A percentile compares a stretch with the other conserved stretches of the same genome.
Evolutionary conservation across 2,888 invertebrate genomes (phyloP).

Genomic region (Parasteatoda lunata): DNA sequence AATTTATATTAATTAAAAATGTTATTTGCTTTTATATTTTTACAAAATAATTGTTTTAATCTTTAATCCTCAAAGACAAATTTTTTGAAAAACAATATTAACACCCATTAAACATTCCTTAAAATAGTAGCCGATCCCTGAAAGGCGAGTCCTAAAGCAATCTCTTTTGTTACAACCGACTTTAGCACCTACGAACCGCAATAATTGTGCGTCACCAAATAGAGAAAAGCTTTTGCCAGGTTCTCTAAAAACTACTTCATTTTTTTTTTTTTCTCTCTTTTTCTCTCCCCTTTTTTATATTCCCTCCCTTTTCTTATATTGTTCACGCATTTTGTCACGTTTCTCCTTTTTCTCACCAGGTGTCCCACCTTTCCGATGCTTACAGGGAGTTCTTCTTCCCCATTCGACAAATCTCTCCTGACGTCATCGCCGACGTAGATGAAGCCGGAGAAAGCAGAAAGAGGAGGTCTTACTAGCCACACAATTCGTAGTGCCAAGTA

Average conservation of each 20-base stretch:
- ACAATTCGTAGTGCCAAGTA: neutral
- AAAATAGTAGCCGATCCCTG: neutral
- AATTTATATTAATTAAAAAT: too few relatives aligned
- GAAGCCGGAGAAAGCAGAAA: slow-evolving; percentile 30
- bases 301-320: slow-evolving; percentile 28
- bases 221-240: slow-evolving; percentile 13
- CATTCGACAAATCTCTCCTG: slow-evolving; percentile 31
- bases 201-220: slow-evolving; percentile 47
- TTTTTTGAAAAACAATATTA: too few relatives aligned
- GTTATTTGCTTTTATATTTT: too few relatives aligned
- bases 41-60: too few relatives aligned
- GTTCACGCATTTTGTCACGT: slow-evolving; percentile 30
- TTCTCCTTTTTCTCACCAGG: slow-evolving; percentile 51
- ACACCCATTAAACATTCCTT: neutral
- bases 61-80: too few relatives aligned
- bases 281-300: slow-evolving; percentile 4
- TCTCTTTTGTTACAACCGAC: slow-evolving; percentile 17
- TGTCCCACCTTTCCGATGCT: slow-evolving; percentile 41
- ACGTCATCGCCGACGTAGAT: slow-evolving; percentile 32
- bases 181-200: slow-evolving; percentile 53
- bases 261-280: slow-evolving; percentile 18
- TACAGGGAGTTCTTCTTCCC: slow-evolving; percentile 12
- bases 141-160: neutral
- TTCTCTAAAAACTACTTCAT: slow-evolving; percentile 21
- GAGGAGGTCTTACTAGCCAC: slow-evolving; percentile 18